Base-by-base conservation (phyloP, 2,113 vertebrate species). In the Rhinogobius similis region DNA sequence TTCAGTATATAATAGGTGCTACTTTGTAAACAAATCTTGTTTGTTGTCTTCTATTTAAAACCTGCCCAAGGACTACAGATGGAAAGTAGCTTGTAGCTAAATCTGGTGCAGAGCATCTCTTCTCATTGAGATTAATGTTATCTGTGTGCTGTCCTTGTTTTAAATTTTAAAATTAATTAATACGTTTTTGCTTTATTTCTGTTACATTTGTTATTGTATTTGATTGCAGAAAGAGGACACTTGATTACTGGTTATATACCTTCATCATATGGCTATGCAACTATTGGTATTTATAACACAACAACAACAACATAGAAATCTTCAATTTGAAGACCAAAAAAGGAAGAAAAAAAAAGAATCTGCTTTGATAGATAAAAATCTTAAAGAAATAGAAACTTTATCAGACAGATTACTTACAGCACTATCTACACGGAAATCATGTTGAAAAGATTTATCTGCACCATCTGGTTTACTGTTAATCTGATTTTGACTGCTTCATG, bases 381-480 rank as follows among this genome's bases (percentile, higher is more conserved):
- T 72, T 72, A 38, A 62, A 32, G 62, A 24, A 70, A 76, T 66
- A 68, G 73, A 74, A 48, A 48, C 62, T 48, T 77, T 62, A 86
- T 81, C 70, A 78, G 77, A 68, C 62, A 72, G 26, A 62, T 48
- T 27, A 69, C 29, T 11, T 70, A 38, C 59, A 78, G 44, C 72
- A 76, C 48, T 1, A 43, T 41, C 70, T 67, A 62, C 44, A 36
- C 27, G 43, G 38, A 67, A 73, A 79, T 76, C 36, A 46, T 52
- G 55, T 67, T 26, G 39, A 32, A 12, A 63, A 24, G 59, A 62
- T 18, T 36, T 50, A 77, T 10, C 10, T 59, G 56, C 48, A 62
- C 23, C 68, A 69, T 64, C 46, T 55, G 76, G 63, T 70, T 80
- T 73, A 65, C 48, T 44, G 56, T 55, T 78, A 78, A 82, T 78